Evolutionary conservation across 2,797 vertebrate species (phyloP), one percentile per base, ranked within the genome.

Genomic region (Tolypeutes matacus): DNA sequence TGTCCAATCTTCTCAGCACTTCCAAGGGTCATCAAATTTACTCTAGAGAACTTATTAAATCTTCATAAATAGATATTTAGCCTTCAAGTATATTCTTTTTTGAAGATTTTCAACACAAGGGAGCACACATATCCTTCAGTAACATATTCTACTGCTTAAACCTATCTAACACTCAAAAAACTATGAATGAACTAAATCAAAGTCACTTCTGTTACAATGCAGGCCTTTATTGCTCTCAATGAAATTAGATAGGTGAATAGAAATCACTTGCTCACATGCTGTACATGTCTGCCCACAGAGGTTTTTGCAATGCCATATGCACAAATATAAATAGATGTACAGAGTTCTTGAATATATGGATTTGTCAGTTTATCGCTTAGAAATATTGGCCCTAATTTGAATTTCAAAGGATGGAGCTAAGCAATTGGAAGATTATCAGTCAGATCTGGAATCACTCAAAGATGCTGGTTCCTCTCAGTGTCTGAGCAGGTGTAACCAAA

Each of bases 131-230:
- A 67, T 58, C 49, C 34, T 81, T 84, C 34, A 91, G 39, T 67
- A 91, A 89, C 10, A 85, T 15, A 81, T 89, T 84, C 36, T 46
- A 83, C 56, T 84, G 86, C 36, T 92, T 92, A 58, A 89, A 85
- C 2, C 17, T 80, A 31, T 76, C 13, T 80, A 89, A 46, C 3
- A 82, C n/a, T 34, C 70, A 65, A 42, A 93, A 93, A 56, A 82
- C 23, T 31, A 34, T 60, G 77, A 93, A 8, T 70, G 42, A 93
- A 93, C 10, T 77, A 8, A 93, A 46, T 78, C 39, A 42, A 89
- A 93, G 53, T 88, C 36, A 90, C 36, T 95, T 91, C 27, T 88
- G 31, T 53, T 88, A 51, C 51, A 85, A 85, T 34, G 25, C 23
- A 15, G 76, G n/a, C 12, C 81, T 89, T 88, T 58, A 85, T 5